A percentile compares a stretch with the other conserved stretches of the same genome.
Evolutionary conservation across 1,140 invertebrate species (phyloP).

Genomic region (Papilio dardanus): DNA sequence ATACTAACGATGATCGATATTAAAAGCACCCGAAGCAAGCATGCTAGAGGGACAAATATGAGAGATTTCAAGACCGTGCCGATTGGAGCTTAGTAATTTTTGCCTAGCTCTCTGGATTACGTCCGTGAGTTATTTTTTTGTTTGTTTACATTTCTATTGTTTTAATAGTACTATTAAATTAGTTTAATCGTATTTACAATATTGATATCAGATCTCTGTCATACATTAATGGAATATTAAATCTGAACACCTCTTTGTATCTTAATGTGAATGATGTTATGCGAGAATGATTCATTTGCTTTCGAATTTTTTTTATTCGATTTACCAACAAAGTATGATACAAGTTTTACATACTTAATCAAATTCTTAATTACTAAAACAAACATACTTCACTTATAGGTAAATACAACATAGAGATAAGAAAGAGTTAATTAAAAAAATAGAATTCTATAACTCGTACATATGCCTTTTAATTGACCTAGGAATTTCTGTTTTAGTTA

Average conservation of each 20-base stretch:
- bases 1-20: no score
- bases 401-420: no score
- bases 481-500: no score
- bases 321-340: no score
- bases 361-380: no score
- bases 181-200: constrained; percentile 35
- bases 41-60: no score
- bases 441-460: no score
- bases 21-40: background rate
- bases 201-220: constrained; percentile 47
- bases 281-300: constrained; percentile 18
- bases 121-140: background rate
- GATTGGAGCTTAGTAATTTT: background rate
- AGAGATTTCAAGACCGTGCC: no score
- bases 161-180: background rate
- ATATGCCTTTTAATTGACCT: no score
- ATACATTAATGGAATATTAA: constrained; percentile 60
- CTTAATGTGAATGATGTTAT: constrained; percentile 45
- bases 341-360: no score
- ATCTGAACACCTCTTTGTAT: constrained; percentile 44
- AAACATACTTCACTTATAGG: no score
- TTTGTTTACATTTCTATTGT: background rate
- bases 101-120: background rate
- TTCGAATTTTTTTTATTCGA: background rate
- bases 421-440: no score